These are phyloP conservation scores for Lathamus discolor DNA, from an alignment of 2,113 vertebrate species.

Conservation along the genomic window DNA sequence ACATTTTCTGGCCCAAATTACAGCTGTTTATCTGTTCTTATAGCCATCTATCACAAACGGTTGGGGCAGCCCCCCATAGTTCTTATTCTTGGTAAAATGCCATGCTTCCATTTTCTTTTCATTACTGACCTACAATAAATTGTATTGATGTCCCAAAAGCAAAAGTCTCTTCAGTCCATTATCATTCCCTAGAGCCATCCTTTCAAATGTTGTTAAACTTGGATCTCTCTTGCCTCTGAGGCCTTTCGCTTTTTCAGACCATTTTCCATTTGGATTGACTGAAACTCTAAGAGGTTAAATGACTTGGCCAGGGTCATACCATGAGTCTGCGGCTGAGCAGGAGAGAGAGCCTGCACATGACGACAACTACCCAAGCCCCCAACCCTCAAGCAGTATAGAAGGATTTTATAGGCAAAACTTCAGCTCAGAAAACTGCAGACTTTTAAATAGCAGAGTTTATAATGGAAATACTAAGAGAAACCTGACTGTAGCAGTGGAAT, in stretches of 20 bases:
- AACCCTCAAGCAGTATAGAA: neutral
- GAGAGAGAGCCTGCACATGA: neutral
- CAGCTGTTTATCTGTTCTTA: conserved; percentile 38
- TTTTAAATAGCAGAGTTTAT: conserved; percentile 35
- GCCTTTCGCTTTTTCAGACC: neutral
- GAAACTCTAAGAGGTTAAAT: conserved; percentile 5
- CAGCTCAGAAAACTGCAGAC: conserved; percentile 16
- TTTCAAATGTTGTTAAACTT: conserved; percentile 39
- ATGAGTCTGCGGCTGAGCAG: neutral
- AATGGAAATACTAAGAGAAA: conserved; percentile 54
- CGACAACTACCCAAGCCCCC: neutral
- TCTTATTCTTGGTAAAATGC: conserved; percentile 34
- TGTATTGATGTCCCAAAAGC: conserved; percentile 45
- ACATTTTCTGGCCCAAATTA: conserved; percentile 32
- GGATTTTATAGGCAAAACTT: conserved; percentile 41
- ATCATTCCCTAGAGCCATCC: conserved; percentile 25
- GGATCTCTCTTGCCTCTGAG: conserved; percentile 2
- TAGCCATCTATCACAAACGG: neutral
- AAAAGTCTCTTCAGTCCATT: conserved; percentile 37
- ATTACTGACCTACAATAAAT: conserved; percentile 43
- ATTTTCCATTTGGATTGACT: conserved; percentile 6
- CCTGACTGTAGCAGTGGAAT: conserved; percentile 27
- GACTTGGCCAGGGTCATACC: neutral
- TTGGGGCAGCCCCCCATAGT: neutral
- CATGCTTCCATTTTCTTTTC: conserved; percentile 51